Conservation (phyloP, 2,797 vertebrate species). For the Toxotes lorentzi region DNA sequence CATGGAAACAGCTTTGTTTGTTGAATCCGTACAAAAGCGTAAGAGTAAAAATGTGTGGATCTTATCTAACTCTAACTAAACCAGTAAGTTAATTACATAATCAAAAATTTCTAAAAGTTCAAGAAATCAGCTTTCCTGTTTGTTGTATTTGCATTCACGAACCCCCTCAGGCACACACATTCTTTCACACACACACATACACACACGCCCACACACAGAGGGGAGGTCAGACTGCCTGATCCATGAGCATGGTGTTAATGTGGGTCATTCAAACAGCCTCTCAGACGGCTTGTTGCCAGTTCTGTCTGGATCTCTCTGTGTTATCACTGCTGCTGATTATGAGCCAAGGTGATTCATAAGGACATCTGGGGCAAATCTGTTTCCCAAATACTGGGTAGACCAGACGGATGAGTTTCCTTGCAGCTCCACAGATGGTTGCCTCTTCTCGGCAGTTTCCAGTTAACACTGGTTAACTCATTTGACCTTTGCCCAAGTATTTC, state of each 20-base stretch:
- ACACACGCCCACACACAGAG: slow-evolving; percentile 1
- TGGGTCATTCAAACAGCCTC: slow-evolving; percentile 51
- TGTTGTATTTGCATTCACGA: slow-evolving; percentile 5
- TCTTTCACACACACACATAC: slow-evolving; percentile 17
- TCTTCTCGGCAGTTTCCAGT: slow-evolving; percentile 29
- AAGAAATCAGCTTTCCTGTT: background rate
- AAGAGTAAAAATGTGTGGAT: background rate
- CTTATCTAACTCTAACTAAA: background rate
- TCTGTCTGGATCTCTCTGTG: slow-evolving; percentile 63
- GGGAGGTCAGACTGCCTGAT: slow-evolving; percentile 43
- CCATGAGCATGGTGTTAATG: slow-evolving; percentile 54
- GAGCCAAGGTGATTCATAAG: slow-evolving; percentile 67
- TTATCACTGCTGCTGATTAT: slow-evolving; percentile 63
- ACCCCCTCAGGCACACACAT: slow-evolving; percentile 5
- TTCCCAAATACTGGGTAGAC: slow-evolving; percentile 26
- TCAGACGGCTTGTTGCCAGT: slow-evolving; percentile 46
- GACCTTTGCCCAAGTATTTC: slow-evolving; percentile 33
- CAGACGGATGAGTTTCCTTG: slow-evolving; percentile 30
- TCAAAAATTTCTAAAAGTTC: background rate
- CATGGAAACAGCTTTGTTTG: background rate
- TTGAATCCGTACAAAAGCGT: background rate
- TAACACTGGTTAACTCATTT: slow-evolving; percentile 42
- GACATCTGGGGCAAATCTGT: slow-evolving; percentile 67
- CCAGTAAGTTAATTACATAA: background rate
- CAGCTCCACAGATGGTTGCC: slow-evolving; percentile 10